Base-by-base conservation (phyloP, 2,113 vertebrate species). In the Microtus montanus region DNA sequence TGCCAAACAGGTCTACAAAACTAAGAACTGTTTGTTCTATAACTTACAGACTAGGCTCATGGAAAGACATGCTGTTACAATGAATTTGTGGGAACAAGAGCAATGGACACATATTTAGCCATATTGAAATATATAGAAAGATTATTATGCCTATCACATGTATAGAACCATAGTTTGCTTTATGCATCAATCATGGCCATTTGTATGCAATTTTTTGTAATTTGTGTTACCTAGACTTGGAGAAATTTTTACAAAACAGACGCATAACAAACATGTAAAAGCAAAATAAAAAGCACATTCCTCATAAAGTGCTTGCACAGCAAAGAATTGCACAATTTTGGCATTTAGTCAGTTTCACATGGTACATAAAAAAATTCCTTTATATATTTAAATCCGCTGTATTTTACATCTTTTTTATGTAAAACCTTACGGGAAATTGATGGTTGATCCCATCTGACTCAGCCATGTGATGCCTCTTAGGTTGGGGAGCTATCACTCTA, bases 381-480 rank as follows among this genome's bases (percentile, higher is more conserved):
- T 92, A 96, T 97, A 74, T 86, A 98, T 98, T 96, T 95, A 93
- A 98, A 95, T 97, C 94, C 13, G 95, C 96, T 98, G 96, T 96
- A 95, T 97, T 97, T 95, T 90, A 38, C 96, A 96, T 96, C 96
- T 97, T 98, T 98, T 98, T 73, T 73, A 95, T 97, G 92, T 98
- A 97, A 98, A 97, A 92, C 64, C 96, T 90, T 98, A 98, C 98
- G 97, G 97, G 97, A 98, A 97, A 96, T 93, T 97, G 98, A 98
- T 97, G 97, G 97, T 97, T 98, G 97, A 97, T 98, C 97, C 97
- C 91, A 7, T 97, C 94, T 97, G 97, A 97, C 97, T 98, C 97
- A 97, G 95, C 97, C 93, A 89, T 92, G 93, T 98, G 98, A 98
- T 19, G 94, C 98, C 97, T 98, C 97, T 96, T 97, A 98, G 95